These are phyloP conservation scores for Lumbricus terrestris DNA, from an alignment of 2,888 invertebrate species.

Conservation along the genomic window DNA sequence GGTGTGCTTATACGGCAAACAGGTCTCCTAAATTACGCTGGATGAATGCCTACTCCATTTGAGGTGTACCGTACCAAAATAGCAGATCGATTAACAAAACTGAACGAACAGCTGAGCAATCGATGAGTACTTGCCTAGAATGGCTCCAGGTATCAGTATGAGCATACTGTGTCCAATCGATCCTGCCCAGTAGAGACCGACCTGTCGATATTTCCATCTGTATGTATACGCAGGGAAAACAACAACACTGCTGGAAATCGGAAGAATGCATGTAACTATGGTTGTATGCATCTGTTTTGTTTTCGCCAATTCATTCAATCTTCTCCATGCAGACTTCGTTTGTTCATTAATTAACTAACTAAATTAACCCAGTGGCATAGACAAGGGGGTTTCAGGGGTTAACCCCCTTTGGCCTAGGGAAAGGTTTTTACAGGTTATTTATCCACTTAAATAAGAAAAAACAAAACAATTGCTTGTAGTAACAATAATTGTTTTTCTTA, in stretches of 20 bases:
- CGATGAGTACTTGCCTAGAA: slow-evolving; percentile 44
- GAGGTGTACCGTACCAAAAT: background rate
- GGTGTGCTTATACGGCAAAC: background rate
- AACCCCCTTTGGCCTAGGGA: too few relatives aligned
- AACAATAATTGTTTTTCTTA: too few relatives aligned
- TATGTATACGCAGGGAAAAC: slow-evolving; percentile 30
- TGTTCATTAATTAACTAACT: background rate
- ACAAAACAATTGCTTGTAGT: too few relatives aligned
- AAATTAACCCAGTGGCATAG: too few relatives aligned
- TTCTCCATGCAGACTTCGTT: background rate
- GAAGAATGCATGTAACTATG: background rate
- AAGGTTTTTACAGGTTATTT: too few relatives aligned
- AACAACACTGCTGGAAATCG: background rate
- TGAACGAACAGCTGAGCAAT: background rate
- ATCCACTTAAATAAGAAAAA: too few relatives aligned
- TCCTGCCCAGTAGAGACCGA: slow-evolving; percentile 57
- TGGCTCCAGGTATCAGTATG: slow-evolving; percentile 51
- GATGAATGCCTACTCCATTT: background rate
- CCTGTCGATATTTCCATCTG: slow-evolving; percentile 49
- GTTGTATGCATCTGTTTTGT: too few relatives aligned
- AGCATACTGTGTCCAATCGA: slow-evolving; percentile 55
- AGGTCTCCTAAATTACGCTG: background rate
- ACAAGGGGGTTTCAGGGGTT: too few relatives aligned
- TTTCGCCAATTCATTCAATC: too few relatives aligned
- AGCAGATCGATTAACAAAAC: background rate